Percentiles rank a stretch among this genome's conserved stretches.
Evolutionary conservation across 2,888 invertebrate species (phyloP).

Genomic region (Galeopsomyia nigrocyanea): DNA sequence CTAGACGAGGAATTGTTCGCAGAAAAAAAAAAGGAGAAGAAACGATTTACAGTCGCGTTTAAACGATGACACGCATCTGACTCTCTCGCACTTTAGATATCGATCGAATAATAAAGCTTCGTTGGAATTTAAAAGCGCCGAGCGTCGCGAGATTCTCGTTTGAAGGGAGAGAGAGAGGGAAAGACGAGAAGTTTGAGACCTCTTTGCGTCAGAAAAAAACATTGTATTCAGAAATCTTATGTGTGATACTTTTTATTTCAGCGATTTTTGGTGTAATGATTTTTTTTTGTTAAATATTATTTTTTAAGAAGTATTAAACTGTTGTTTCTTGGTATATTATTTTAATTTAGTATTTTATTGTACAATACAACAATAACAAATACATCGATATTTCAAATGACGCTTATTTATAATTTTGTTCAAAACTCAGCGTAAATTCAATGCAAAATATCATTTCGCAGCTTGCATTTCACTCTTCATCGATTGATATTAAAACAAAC

Average conservation of each 20-base stretch:
- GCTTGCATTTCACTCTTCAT: too few relatives aligned
- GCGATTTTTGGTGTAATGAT: too few relatives aligned
- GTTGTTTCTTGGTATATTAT: too few relatives aligned
- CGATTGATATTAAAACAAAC: too few relatives aligned
- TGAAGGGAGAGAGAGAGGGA: conserved; percentile 31
- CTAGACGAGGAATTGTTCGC: conserved; percentile 5
- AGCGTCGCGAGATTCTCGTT: conserved; percentile 6
- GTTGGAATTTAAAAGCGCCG: conserved; percentile 40
- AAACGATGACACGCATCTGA: conserved; percentile 33
- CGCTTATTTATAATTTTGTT: too few relatives aligned
- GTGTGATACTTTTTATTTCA: background rate
- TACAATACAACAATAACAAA: too few relatives aligned
- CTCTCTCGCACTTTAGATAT: conserved; percentile 19
- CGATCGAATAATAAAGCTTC: conserved; percentile 37
- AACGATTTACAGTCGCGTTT: conserved; percentile 21
- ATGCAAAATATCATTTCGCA: too few relatives aligned
- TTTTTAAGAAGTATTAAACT: background rate
- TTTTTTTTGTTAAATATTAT: conserved; percentile 6
- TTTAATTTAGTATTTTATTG: too few relatives aligned
- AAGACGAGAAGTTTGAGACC: conserved; percentile 26
- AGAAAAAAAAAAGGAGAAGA: background rate
- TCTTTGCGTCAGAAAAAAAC: conserved; percentile 22
- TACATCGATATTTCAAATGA: too few relatives aligned
- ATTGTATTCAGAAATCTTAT: background rate
- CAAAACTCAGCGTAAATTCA: too few relatives aligned